Conservation (phyloP, 53 echinoderm and acorn worm species). For the Actinopyga echinites region DNA sequence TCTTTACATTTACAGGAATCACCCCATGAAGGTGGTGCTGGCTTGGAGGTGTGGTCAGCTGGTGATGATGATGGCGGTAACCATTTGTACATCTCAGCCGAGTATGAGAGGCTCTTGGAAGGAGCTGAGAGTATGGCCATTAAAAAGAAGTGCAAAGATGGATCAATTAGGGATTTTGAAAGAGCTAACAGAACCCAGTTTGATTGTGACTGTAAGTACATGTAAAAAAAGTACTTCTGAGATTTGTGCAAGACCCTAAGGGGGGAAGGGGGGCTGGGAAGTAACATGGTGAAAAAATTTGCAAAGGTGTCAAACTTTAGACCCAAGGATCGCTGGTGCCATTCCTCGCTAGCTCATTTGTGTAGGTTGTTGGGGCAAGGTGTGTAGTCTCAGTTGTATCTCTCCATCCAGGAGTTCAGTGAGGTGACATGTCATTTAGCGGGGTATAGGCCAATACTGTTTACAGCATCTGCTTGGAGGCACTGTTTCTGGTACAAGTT, state of each 20-base stretch:
- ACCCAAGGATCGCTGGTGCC: no score
- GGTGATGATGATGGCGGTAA: conserved; percentile 42
- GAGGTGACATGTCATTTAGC: no score
- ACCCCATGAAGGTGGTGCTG: conserved; percentile 16
- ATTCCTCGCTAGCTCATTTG: no score
- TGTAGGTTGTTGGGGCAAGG: no score
- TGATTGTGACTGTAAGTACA: conserved; percentile 73
- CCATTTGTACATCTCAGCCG: conserved; percentile 73
- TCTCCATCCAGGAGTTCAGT: no score
- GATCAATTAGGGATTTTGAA: conserved; percentile 82
- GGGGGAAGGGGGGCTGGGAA: neutral
- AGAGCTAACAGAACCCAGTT: conserved; percentile 77
- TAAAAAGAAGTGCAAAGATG: conserved; percentile 94
- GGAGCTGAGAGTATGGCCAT: conserved; percentile 90
- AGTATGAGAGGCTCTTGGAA: conserved; percentile 78
- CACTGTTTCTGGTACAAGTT: no score
- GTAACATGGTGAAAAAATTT: no score
- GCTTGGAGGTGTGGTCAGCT: conserved; percentile 9
- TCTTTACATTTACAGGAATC: neutral
- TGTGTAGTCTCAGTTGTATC: no score
- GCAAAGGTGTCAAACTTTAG: no score
- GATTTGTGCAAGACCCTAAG: neutral
- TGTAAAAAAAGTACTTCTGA: neutral
- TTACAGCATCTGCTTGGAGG: no score
- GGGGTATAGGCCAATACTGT: no score